phyloP scores from a whole-genome alignment of 1,140 invertebrate genomes.

The Drosophila ohnishii region DNA sequence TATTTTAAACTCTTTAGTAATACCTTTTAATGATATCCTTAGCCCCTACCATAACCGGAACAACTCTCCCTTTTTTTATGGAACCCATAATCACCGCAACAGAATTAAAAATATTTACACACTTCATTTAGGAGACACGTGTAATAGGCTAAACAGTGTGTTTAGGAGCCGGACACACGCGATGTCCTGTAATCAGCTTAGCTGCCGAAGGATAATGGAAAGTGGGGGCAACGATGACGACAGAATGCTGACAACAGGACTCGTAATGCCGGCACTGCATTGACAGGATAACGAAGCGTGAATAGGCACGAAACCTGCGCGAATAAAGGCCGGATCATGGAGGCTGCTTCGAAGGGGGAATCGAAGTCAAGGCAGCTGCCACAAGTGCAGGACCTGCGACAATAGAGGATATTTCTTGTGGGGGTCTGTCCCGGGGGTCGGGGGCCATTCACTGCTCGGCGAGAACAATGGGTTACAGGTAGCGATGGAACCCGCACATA shows the following conservation, averaged over 20 bases:
- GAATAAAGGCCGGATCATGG: slow-evolving; percentile 37
- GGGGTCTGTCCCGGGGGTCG: slow-evolving; percentile 42
- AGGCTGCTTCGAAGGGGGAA: slow-evolving; percentile 11
- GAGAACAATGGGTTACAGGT: slow-evolving; percentile 70
- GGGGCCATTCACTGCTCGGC: slow-evolving; percentile 70
- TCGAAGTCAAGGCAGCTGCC: slow-evolving; percentile 67
- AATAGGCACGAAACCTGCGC: slow-evolving; percentile 77
- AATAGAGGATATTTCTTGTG: slow-evolving; percentile 45
- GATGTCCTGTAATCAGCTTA: slow-evolving; percentile 59
- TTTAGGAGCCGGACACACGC: slow-evolving; percentile 56
- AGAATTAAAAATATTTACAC: slow-evolving; percentile 67
- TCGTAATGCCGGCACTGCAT: slow-evolving; percentile 59
- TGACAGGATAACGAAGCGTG: slow-evolving; percentile 81
- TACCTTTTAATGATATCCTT: not conserved
- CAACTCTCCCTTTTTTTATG: slow-evolving; percentile 13
- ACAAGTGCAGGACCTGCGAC: slow-evolving; percentile 54
- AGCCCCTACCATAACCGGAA: not conserved
- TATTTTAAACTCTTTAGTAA: not conserved
- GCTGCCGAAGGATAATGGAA: slow-evolving; percentile 20
- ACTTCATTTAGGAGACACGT: slow-evolving; percentile 66
- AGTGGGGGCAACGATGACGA: slow-evolving; percentile 19
- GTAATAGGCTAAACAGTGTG: slow-evolving; percentile 73
- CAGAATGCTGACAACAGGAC: slow-evolving; percentile 64
- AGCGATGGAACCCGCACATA: slow-evolving; percentile 70
- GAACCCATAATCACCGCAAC: slow-evolving; percentile 49